Evolutionary conservation across 1,140 invertebrate genomes (phyloP).

Genomic region (Anastatus disparis): DNA sequence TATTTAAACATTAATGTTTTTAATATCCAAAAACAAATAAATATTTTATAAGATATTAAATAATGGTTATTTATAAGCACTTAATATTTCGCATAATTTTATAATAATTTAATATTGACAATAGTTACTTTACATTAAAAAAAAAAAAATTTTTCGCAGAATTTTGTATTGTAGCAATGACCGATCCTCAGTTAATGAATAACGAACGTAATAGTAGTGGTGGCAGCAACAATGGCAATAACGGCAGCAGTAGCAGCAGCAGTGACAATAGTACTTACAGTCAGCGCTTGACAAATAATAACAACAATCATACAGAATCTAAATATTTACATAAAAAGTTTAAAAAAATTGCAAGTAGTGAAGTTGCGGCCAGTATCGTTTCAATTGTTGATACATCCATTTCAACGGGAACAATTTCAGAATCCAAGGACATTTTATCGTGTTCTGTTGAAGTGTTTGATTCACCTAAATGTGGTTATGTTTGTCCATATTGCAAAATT

Average conservation of each 20-base stretch:
- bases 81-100: too few species aligned
- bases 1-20: too few species aligned
- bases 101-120: too few species aligned
- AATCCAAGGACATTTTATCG: too few species aligned
- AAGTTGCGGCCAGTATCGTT: constrained; percentile 46
- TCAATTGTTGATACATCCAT: constrained; percentile 34
- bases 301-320: constrained; percentile 70
- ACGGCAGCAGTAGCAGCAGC: neutral
- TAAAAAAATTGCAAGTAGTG: constrained; percentile 81
- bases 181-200: constrained; percentile 63
- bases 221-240: neutral
- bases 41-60: too few species aligned
- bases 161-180: constrained; percentile 62
- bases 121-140: too few species aligned
- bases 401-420: too few species aligned
- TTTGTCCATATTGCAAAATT: constrained; percentile 88
- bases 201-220: constrained; percentile 46
- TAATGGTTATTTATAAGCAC: too few species aligned
- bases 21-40: too few species aligned
- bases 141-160: too few species aligned
- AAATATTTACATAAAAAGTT: constrained; percentile 92
- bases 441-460: neutral
- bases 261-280: neutral
- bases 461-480: constrained; percentile 68
- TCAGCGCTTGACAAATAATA: neutral